phyloP scores from a whole-genome alignment of 2,888 invertebrate species.

The Callyntrura sp. region DNA sequence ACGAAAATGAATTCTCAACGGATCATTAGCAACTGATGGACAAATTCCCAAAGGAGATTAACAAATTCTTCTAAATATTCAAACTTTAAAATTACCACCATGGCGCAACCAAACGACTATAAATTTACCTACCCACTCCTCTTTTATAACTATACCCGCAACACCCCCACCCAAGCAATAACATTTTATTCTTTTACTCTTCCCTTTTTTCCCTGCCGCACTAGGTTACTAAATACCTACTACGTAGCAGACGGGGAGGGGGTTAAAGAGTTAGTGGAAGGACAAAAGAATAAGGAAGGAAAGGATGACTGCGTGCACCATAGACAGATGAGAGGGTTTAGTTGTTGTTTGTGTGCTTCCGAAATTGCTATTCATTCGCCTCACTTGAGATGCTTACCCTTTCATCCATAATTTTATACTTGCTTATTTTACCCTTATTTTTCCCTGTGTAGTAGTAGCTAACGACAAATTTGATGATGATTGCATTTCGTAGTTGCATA shows the following conservation, averaged over 20 bases:
- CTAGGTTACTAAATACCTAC: conserved; percentile 6
- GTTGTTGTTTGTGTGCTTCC: conserved; percentile 55
- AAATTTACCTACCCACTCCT: no score
- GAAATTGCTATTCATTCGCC: conserved; percentile 61
- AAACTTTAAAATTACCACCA: conserved; percentile 63
- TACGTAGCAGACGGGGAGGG: neutral
- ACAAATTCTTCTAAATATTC: conserved; percentile 74
- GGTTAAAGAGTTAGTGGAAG: no score
- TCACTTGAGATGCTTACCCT: conserved; percentile 52
- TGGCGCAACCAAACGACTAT: no score
- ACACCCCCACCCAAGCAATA: conserved; percentile 16
- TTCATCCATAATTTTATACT: conserved; percentile 1
- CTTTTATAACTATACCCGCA: neutral
- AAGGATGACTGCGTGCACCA: neutral
- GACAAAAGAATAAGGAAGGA: no score
- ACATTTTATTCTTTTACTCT: neutral
- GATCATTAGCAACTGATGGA: conserved; percentile 77
- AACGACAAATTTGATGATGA: conserved; percentile 40
- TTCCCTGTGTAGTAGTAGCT: neutral
- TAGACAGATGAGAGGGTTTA: conserved; percentile 26
- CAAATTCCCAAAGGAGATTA: conserved; percentile 77
- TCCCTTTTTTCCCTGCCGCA: neutral
- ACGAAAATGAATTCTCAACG: conserved; percentile 72
- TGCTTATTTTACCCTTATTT: neutral
- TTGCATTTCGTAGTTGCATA: neutral